phyloP scores from a whole-genome alignment of 2,888 invertebrate species.

The Pilophorus perplexus region DNA sequence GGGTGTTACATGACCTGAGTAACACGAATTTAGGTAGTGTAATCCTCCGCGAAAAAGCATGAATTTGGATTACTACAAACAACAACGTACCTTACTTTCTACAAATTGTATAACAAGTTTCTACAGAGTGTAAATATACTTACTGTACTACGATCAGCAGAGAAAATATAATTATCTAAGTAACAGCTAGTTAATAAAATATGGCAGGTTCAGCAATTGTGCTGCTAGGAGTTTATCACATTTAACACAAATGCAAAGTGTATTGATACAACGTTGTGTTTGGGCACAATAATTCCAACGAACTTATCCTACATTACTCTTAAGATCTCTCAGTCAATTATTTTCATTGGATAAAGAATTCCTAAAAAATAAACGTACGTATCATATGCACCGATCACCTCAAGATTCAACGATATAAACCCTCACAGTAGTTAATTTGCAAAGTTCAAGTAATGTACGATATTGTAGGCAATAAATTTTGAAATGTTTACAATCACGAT shows the following conservation, averaged over 20 bases:
- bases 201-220: constrained; percentile 15
- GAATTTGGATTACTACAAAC: too few relatives aligned
- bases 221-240: constrained; percentile 25
- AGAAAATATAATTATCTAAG: constrained; percentile 14
- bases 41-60: too few relatives aligned
- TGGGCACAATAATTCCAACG: constrained; percentile 21
- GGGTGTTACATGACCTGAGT: too few relatives aligned
- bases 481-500: too few relatives aligned
- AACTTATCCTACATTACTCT: too few relatives aligned
- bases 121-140: not conserved
- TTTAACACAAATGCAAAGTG: constrained; percentile 26
- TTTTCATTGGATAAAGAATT: not conserved
- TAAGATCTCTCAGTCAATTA: constrained; percentile 13
- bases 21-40: too few relatives aligned
- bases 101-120: not conserved
- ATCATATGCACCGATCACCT: too few relatives aligned
- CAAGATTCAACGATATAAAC: too few relatives aligned
- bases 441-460: too few relatives aligned
- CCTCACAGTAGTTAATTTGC: too few relatives aligned
- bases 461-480: too few relatives aligned
- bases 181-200: constrained; percentile 8
- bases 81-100: not conserved
- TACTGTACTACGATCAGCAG: constrained; percentile 6
- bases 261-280: constrained; percentile 21
- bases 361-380: too few relatives aligned